Conservation (phyloP, 2,888 invertebrate species). For the Caenorhabditis doughertyi region DNA sequence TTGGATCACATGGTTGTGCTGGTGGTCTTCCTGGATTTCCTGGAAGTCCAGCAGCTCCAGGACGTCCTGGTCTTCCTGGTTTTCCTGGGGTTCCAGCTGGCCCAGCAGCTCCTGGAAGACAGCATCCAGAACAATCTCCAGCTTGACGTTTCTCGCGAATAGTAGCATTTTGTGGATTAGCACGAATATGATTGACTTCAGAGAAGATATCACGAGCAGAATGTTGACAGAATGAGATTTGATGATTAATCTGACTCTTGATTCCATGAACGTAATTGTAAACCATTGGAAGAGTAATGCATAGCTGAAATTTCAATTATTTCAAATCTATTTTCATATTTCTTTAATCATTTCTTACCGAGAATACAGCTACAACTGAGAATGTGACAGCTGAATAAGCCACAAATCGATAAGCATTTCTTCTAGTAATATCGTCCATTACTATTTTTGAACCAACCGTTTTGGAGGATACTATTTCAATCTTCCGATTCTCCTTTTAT, state of each 20-base stretch:
- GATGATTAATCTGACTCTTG: constrained; percentile 59
- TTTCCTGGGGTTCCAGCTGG: constrained; percentile 72
- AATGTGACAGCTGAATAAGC: constrained; percentile 71
- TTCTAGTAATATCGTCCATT: constrained; percentile 51
- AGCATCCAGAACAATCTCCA: constrained; percentile 75
- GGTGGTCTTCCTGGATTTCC: constrained; percentile 71
- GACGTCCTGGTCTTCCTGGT: constrained; percentile 69
- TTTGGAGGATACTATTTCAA: background rate
- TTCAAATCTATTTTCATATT: background rate
- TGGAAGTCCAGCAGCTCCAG: constrained; percentile 73
- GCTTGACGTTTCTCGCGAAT: constrained; percentile 68
- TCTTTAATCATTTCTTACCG: constrained; percentile 47
- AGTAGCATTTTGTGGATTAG: constrained; percentile 65
- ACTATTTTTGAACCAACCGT: constrained; percentile 2
- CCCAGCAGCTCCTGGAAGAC: constrained; percentile 74
- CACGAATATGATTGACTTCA: constrained; percentile 73
- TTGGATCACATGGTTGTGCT: constrained; percentile 67
- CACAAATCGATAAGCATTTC: constrained; percentile 70
- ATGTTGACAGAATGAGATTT: constrained; percentile 64
- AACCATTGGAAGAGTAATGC: constrained; percentile 62
- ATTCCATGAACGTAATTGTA: constrained; percentile 61
- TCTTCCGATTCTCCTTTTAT: too few relatives aligned
- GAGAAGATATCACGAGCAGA: constrained; percentile 71
- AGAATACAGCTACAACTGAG: constrained; percentile 69
- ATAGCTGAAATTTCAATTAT: constrained; percentile 36